Evolutionary conservation across 2,888 invertebrate genomes (phyloP).

Genomic region (Stegophylla sp.): DNA sequence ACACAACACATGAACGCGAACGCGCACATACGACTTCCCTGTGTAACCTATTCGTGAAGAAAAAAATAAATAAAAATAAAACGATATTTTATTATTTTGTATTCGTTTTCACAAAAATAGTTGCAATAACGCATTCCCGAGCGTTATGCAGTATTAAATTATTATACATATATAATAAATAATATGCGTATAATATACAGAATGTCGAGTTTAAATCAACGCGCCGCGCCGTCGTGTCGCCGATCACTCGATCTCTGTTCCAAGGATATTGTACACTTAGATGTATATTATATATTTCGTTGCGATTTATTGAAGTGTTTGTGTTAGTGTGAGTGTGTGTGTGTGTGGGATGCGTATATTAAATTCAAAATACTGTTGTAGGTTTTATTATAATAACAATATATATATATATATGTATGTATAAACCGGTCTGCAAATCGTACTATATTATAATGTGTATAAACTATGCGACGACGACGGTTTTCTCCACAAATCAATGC

Average conservation of each 20-base stretch:
- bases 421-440: not conserved
- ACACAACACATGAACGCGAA: not conserved
- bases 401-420: not conserved
- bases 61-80: too few species aligned
- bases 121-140: slow-evolving; percentile 32
- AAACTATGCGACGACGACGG: too few species aligned
- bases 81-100: too few species aligned
- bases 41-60: too few species aligned
- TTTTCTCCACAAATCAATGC: too few species aligned
- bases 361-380: slow-evolving; percentile 5
- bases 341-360: slow-evolving; percentile 21
- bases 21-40: not conserved
- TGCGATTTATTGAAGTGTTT: slow-evolving; percentile 23
- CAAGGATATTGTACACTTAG: not conserved
- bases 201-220: slow-evolving; percentile 40
- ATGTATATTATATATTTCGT: too few species aligned
- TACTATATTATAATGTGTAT: too few species aligned
- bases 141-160: slow-evolving; percentile 10
- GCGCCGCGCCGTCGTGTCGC: too few species aligned
- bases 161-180: not conserved
- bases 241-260: slow-evolving; percentile 30
- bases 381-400: slow-evolving; percentile 5
- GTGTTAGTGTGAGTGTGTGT: not conserved
- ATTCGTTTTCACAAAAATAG: slow-evolving; percentile 32
- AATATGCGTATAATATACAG: not conserved